Conservation (phyloP, 1,140 invertebrate species). For the honey bee (Apis mellifera) region Amel_HAv3.1 CM009932.2:5504001-5504500, state of each 20-base stretch:
- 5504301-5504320: slow-evolving; percentile 65
- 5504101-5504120: slow-evolving; percentile 76
- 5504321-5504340: slow-evolving; percentile 71
- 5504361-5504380: slow-evolving; percentile 65
- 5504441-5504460: slow-evolving; percentile 84
- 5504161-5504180: neutral
- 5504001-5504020: slow-evolving; percentile 85
- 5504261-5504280: neutral
- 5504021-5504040: slow-evolving; percentile 84
- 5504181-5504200: neutral
- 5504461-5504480: slow-evolving; percentile 84
- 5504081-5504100: slow-evolving; percentile 54
- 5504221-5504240: slow-evolving; percentile 10
- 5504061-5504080: slow-evolving; percentile 65
- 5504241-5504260: neutral
- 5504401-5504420: slow-evolving; percentile 73
- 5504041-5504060: slow-evolving; percentile 73
- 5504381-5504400: slow-evolving; percentile 64
- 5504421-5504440: slow-evolving; percentile 73
- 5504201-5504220: slow-evolving; percentile 4
- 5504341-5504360: slow-evolving; percentile 65
- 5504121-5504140: slow-evolving; percentile 78
- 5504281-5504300: neutral
- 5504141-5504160: slow-evolving; percentile 30
- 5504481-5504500: slow-evolving; percentile 85